A percentile compares a stretch with the other conserved stretches of the same genome.
These are phyloP conservation scores for Sphinx pinastri DNA, from an alignment of 2,888 invertebrate species.

Conservation along the genomic window DNA sequence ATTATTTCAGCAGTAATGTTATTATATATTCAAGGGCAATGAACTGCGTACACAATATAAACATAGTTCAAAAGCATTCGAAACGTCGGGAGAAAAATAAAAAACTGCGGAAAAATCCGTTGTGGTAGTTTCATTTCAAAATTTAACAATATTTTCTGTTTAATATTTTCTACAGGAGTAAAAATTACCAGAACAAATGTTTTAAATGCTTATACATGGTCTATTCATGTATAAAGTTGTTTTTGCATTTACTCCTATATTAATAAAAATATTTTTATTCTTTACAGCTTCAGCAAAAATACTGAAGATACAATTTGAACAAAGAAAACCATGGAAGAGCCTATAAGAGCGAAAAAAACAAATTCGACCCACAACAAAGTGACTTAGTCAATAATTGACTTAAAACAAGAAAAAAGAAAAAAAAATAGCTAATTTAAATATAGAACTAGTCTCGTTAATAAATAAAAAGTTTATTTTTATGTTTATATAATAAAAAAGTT, in stretches of 20 bases:
- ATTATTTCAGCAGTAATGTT: too few relatives aligned
- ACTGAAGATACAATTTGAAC: conserved; percentile 16
- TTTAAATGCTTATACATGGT: too few relatives aligned
- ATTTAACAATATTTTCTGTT: neutral
- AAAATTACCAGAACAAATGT: too few relatives aligned
- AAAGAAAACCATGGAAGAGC: conserved; percentile 65
- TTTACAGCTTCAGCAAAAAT: conserved; percentile 50
- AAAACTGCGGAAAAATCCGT: too few relatives aligned
- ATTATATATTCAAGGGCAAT: too few relatives aligned
- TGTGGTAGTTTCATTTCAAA: too few relatives aligned
- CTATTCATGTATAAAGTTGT: too few relatives aligned
- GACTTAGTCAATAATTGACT: conserved; percentile 28
- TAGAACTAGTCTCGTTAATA: conserved; percentile 46
- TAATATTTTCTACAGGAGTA: neutral
- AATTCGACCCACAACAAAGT: conserved; percentile 22
- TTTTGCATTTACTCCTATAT: too few relatives aligned
- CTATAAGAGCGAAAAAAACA: conserved; percentile 39
- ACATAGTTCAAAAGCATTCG: too few relatives aligned
- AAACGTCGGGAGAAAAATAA: too few relatives aligned
- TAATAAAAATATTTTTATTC: conserved; percentile 28
- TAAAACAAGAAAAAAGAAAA: conserved; percentile 36
- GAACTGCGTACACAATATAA: too few relatives aligned
- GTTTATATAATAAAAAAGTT: conserved; percentile 33
- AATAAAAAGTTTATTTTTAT: conserved; percentile 31
- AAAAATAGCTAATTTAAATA: conserved; percentile 43